Evolutionary conservation across 2,113 vertebrate genomes (phyloP), one percentile per base, ranked within the genome.

Genomic region (Promerops cafer): DNA sequence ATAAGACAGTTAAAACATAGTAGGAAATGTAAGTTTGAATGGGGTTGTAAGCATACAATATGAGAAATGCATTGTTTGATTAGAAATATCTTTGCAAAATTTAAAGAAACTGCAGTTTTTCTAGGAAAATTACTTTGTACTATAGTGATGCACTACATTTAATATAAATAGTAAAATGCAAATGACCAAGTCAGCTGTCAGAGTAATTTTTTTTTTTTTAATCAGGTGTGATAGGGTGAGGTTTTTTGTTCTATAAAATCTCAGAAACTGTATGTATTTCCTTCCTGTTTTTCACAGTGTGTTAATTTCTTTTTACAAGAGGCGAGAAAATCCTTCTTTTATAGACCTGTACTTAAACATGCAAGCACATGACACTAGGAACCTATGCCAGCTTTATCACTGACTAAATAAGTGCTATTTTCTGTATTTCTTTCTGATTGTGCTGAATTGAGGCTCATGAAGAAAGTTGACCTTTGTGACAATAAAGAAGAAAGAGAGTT

Each of bases 41-140:
- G 16, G 28, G 30, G 69, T 52, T 79, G 10, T 90, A 64, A 70
- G 33, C n/a, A 93, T 66, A 75, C n/a, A 95, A 21, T 60, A 86
- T 52, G 49, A 87, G 8, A 96, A 94, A 93, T 76, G 22, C 52
- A 64, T 89, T 94, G 44, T 68, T 82, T 89, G 56, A 65, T 90
- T 93, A 83, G 61, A 56, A 96, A 81, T 93, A 77, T 35, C 42
- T 88, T 57, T 82, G 21, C 47, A 94, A 87, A 91, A 79, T 79
- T 90, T 92, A 93, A 96, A 93, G 70, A 92, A 94, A 49, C 65
- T 94, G 44, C 86, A 80, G 49, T 83, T 94, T 24, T 93, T 85
- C 53, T 95, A 72, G 93, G 80, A 95, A 97, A 95, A 90, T 52
- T 78, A 84, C 70, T 75, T 60, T 80, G 52, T 70, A 42, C 54